Conservation (phyloP, 1,140 invertebrate species). For the Ceratosolen fusciceps region DNA sequence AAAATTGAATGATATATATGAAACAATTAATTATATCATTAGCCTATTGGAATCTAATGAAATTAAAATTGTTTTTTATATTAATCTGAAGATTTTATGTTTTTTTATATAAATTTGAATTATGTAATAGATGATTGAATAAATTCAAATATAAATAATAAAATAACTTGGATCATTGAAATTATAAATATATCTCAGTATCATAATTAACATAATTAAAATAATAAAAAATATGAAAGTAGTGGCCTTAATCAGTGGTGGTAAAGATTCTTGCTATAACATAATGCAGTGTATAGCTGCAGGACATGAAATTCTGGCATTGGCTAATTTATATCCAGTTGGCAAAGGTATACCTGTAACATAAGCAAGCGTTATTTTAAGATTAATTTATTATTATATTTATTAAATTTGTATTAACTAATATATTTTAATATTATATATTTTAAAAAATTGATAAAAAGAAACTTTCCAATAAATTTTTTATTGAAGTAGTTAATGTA, state of each 20-base stretch:
- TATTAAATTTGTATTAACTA: background rate
- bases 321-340: conserved; percentile 94
- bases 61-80: background rate
- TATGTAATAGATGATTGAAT: conserved; percentile 64
- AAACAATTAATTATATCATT: background rate
- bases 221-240: conserved; percentile 82
- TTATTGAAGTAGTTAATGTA: too few relatives aligned
- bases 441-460: too few relatives aligned
- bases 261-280: conserved; percentile 99
- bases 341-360: conserved; percentile 79
- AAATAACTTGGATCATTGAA: conserved; percentile 21
- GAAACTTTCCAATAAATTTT: too few relatives aligned
- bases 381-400: too few relatives aligned
- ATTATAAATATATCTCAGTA: conserved; percentile 6
- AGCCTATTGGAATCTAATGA: too few relatives aligned
- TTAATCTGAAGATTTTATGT: background rate
- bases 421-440: too few relatives aligned
- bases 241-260: conserved; percentile 93
- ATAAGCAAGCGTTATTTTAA: too few relatives aligned
- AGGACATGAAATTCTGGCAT: conserved; percentile 95
- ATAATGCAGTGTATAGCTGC: conserved; percentile 97
- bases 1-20: background rate
- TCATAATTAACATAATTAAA: background rate
- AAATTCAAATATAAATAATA: conserved; percentile 54
- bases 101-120: conserved; percentile 43